phyloP scores from a whole-genome alignment of 1,140 invertebrate genomes.

The Hylaeus volcanicus region DNA sequence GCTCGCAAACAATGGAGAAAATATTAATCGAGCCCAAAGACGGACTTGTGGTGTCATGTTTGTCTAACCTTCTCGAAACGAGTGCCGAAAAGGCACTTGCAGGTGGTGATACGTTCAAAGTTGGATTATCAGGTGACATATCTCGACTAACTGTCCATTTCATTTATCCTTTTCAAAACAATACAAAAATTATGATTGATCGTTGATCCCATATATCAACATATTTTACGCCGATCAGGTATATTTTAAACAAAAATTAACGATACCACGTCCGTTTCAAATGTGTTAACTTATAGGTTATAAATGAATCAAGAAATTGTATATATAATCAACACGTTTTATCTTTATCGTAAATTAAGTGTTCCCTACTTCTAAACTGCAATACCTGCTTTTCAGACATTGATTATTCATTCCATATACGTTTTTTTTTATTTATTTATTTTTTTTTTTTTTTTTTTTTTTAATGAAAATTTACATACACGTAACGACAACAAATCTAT shows the following conservation, averaged over 20 bases:
- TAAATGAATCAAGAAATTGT: background rate
- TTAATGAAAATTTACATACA: constrained; percentile 24
- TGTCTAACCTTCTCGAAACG: constrained; percentile 75
- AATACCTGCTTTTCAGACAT: background rate
- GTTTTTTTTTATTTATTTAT: too few relatives aligned
- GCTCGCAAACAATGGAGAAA: constrained; percentile 57
- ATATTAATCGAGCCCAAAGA: constrained; percentile 67
- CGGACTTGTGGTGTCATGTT: constrained; percentile 62
- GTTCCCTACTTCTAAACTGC: background rate
- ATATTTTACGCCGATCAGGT: background rate
- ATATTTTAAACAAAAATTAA: background rate
- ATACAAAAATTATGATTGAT: constrained; percentile 7
- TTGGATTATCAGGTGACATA: constrained; percentile 86
- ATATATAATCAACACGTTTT: constrained; percentile 7
- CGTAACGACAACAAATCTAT: constrained; percentile 7
- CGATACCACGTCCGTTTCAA: background rate
- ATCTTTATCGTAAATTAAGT: background rate
- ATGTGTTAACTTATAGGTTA: background rate
- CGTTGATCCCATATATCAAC: background rate
- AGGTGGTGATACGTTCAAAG: constrained; percentile 82
- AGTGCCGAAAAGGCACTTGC: constrained; percentile 81
- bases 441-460: background rate
- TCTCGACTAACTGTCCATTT: constrained; percentile 22
- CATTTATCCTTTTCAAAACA: background rate
- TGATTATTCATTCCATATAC: too few relatives aligned